phyloP scores from a whole-genome alignment of 2,113 vertebrate genomes.

The Ictidomys tridecemlineatus region DNA sequence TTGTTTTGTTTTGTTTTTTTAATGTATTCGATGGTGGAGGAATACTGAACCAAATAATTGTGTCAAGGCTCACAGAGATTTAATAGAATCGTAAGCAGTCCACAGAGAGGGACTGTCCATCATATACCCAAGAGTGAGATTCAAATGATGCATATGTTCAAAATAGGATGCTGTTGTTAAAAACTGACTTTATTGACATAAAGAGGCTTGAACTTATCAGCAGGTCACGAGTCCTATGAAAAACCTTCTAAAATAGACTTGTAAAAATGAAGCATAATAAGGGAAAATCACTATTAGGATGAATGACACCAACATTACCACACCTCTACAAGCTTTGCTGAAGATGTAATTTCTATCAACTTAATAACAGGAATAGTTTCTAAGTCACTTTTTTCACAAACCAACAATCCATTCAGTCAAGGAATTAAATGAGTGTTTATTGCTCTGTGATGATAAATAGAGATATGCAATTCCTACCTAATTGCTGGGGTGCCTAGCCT shows the following conservation, averaged over 20 bases:
- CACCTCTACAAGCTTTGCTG: background rate
- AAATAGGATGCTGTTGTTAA: slow-evolving; percentile 71
- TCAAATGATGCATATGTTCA: slow-evolving; percentile 71
- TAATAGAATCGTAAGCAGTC: slow-evolving; percentile 76
- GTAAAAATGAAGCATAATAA: background rate
- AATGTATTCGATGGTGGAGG: slow-evolving; percentile 81
- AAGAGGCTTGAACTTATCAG: slow-evolving; percentile 79
- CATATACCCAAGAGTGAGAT: slow-evolving; percentile 62
- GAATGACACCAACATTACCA: background rate
- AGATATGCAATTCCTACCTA: background rate
- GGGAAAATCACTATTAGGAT: background rate
- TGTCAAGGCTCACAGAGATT: slow-evolving; percentile 71
- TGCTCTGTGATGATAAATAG: background rate
- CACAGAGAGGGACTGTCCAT: slow-evolving; percentile 79
- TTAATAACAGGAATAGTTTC: background rate
- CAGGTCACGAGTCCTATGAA: slow-evolving; percentile 62
- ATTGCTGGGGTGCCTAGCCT: background rate
- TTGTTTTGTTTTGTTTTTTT: slow-evolving; percentile 83
- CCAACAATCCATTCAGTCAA: background rate
- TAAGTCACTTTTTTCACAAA: slow-evolving; percentile 3
- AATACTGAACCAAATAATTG: slow-evolving; percentile 79
- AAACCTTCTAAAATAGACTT: background rate
- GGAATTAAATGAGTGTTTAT: background rate
- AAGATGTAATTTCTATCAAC: background rate
- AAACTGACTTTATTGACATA: slow-evolving; percentile 70